These are phyloP conservation scores for Erebia ligea DNA, from an alignment of 2,888 invertebrate genomes.

Conservation along the genomic window DNA sequence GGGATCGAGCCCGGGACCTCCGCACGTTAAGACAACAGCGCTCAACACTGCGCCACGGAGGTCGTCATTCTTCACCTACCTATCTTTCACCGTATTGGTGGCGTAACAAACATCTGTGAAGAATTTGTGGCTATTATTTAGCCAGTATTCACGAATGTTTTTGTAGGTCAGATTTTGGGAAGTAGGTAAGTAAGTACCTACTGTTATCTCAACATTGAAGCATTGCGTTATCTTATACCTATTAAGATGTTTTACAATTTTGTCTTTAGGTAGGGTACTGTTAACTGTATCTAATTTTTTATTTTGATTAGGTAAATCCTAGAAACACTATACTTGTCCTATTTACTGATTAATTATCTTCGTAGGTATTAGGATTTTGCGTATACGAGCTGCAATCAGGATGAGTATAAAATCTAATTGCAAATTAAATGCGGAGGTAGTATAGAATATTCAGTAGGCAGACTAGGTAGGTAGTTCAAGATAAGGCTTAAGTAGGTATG, in stretches of 20 bases:
- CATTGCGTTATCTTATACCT: not conserved
- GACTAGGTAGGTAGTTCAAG: conserved; percentile 52
- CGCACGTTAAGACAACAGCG: too few species aligned
- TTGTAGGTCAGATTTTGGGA: not conserved
- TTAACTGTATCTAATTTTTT: not conserved
- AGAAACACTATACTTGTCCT: not conserved
- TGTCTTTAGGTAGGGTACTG: not conserved
- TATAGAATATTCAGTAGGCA: conserved; percentile 50
- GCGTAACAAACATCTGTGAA: conserved; percentile 2
- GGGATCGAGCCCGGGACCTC: too few species aligned
- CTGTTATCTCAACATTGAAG: not conserved
- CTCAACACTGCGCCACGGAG: too few species aligned
- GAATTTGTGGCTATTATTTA: conserved; percentile 1
- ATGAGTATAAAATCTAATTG: conserved; percentile 22
- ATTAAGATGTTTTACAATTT: not conserved
- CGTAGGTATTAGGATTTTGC: not conserved
- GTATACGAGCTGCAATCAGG: not conserved
- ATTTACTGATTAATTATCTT: conserved; percentile 18
- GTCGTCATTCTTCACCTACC: conserved; percentile 4
- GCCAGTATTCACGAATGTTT: not conserved
- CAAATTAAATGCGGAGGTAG: conserved; percentile 29
- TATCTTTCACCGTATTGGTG: not conserved
- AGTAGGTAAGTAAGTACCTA: too few species aligned
- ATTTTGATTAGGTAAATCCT: not conserved
- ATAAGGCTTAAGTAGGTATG: conserved; percentile 61